A percentile compares a stretch with the other conserved stretches of the same genome.
Evolutionary conservation across 2,113 vertebrate genomes (phyloP).

Genomic region (Gracilinanus agilis): DNA sequence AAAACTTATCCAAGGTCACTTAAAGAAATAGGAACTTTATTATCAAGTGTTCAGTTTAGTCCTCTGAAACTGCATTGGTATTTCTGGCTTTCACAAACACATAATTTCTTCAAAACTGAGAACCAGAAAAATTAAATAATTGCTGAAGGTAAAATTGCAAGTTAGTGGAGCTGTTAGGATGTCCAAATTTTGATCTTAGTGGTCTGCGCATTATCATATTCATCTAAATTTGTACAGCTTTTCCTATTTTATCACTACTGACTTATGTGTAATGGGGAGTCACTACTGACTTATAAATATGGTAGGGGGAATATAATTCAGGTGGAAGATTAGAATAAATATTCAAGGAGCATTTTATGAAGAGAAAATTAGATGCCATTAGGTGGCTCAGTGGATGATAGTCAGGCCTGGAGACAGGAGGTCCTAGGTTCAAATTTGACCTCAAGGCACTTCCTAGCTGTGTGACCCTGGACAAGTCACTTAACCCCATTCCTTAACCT

Average conservation of each 20-base stretch:
- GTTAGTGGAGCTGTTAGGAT: not conserved
- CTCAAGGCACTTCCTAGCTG: too few species aligned
- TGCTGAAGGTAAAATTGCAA: not conserved
- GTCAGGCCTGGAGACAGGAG: too few species aligned
- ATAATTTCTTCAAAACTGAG: slow-evolving; percentile 2
- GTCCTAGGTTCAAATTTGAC: too few species aligned
- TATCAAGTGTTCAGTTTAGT: slow-evolving; percentile 16
- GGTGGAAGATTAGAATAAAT: not conserved
- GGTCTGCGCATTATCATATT: not conserved
- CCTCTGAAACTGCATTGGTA: not conserved
- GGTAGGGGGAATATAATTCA: not conserved
- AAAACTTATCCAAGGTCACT: slow-evolving; percentile 73
- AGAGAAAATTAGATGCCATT: not conserved
- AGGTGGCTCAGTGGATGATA: too few species aligned
- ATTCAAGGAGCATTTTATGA: not conserved
- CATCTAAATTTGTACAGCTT: not conserved
- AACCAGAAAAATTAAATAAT: not conserved
- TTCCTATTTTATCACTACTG: not conserved
- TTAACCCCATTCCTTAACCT: too few species aligned
- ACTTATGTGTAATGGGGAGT: not conserved
- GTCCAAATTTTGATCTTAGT: not conserved
- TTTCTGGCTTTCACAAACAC: not conserved
- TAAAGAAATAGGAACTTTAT: slow-evolving; percentile 20
- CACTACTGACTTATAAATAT: not conserved
- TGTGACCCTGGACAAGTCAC: too few species aligned